Conservation (phyloP, 2,797 vertebrate genomes). For the Prionace glauca region DNA sequence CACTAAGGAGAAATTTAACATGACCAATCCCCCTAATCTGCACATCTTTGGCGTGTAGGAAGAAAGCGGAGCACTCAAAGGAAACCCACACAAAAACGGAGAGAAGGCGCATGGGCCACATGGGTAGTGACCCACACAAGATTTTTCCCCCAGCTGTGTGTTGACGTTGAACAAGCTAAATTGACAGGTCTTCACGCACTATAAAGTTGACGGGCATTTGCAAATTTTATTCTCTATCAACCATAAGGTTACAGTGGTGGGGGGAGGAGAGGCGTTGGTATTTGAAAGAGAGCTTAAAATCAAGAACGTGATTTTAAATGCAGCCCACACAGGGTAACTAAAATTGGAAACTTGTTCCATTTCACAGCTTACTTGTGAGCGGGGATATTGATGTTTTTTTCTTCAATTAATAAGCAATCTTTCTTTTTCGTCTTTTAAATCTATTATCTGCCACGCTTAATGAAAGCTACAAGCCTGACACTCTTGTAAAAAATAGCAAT, state of each 20-base stretch:
- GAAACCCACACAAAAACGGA: too few species aligned
- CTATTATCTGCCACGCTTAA: conserved; percentile 38
- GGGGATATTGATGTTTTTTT: conserved; percentile 22
- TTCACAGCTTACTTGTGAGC: conserved; percentile 10
- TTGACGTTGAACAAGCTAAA: neutral
- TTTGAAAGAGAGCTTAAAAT: neutral
- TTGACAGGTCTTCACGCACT: neutral
- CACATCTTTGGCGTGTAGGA: too few species aligned
- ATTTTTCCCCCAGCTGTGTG: neutral
- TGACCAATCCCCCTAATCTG: too few species aligned
- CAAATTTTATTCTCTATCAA: too few species aligned
- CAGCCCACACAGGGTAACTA: neutral
- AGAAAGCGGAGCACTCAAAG: too few species aligned
- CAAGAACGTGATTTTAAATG: neutral
- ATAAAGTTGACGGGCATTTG: neutral
- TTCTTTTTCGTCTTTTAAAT: conserved; percentile 35
- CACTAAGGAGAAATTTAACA: too few species aligned
- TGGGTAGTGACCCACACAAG: too few species aligned
- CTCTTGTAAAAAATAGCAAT: conserved; percentile 38
- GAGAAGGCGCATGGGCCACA: too few species aligned
- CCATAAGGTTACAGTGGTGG: too few species aligned
- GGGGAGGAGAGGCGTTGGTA: too few species aligned
- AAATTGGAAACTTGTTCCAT: conserved; percentile 22
- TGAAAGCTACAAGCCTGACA: conserved; percentile 35
- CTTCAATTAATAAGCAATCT: conserved; percentile 38